Evolutionary conservation across 2,888 invertebrate genomes (phyloP), one percentile per base, ranked within the genome.

Genomic region (Helicoverpa assulta): DNA sequence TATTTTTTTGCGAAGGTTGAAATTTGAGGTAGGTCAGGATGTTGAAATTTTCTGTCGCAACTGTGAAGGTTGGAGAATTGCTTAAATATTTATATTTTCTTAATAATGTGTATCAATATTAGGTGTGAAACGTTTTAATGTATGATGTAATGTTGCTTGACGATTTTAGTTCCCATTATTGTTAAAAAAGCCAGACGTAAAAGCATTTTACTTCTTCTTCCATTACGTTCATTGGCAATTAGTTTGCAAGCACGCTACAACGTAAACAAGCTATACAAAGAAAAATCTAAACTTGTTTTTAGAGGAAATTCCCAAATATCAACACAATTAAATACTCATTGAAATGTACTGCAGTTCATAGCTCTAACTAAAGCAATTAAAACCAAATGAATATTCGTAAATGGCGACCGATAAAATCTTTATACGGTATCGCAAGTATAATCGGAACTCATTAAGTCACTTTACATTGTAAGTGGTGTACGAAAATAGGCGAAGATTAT

Each of bases 381-480:
- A 78, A 43, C 29, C 26, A 43, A 64, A 76, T 73, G 47, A 66
- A 80, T 73, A 79, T 70, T 67, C 33, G 14, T 47, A 70, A 66
- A 82, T 67, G 68, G 61, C 52, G 14, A 51, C 0, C 70, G 55
- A 76, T 82, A 74, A 76, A 74, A 83, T 83, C 67, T 70, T 21
- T 72, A 67, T 64, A 73, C 51, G 70, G 75, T 52, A 55, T 66
- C 50, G 70, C 67, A 63, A 67, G 55, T 70, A 60, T 65, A 62
- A 71, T 80, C 72, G 59, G 53, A 58, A 69, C 63, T 76, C 59
- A 83, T 83, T 77, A 76, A 72, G 26, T 73, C 63, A 43, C 50
- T 70, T 76, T 69, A 76, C 76, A 78, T 60, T 76, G 78, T 76
- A 65, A 62, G 61, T 51, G 52, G 14, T 60, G 68, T 7, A 57